These are phyloP conservation scores for Daubentonia madagascariensis DNA, from an alignment of 2,113 vertebrate species.

Conservation along the genomic window DNA sequence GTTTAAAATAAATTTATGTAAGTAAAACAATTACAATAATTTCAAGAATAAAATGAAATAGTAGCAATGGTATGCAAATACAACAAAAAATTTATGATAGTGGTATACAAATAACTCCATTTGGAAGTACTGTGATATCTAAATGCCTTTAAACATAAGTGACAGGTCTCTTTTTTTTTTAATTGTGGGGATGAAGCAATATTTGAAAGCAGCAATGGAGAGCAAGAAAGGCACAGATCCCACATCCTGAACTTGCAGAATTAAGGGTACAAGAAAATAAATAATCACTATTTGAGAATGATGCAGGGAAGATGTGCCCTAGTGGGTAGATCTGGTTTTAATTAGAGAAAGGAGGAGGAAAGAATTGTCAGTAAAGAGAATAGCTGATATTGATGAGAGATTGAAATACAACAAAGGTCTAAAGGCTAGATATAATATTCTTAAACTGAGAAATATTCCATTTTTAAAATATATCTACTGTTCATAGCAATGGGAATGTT, in stretches of 20 bases:
- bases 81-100: background rate
- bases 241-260: background rate
- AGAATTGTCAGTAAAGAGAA: background rate
- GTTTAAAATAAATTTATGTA: background rate
- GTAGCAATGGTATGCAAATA: background rate
- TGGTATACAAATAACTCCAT: background rate
- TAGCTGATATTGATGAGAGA: background rate
- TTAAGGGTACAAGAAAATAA: background rate
- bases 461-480: background rate
- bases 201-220: background rate
- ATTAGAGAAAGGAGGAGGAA: background rate
- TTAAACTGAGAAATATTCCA: background rate
- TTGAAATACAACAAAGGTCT: background rate
- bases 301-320: background rate
- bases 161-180: background rate
- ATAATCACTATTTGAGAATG: background rate
- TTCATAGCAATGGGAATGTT: background rate
- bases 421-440: background rate
- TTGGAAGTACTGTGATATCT: background rate
- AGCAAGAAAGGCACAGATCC: background rate
- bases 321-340: background rate
- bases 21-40: background rate
- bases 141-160: background rate
- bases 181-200: background rate
- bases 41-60: constrained; percentile 26